These are phyloP conservation scores for Agriopis leucophaearia DNA, from an alignment of 2,888 invertebrate genomes.

Conservation along the genomic window DNA sequence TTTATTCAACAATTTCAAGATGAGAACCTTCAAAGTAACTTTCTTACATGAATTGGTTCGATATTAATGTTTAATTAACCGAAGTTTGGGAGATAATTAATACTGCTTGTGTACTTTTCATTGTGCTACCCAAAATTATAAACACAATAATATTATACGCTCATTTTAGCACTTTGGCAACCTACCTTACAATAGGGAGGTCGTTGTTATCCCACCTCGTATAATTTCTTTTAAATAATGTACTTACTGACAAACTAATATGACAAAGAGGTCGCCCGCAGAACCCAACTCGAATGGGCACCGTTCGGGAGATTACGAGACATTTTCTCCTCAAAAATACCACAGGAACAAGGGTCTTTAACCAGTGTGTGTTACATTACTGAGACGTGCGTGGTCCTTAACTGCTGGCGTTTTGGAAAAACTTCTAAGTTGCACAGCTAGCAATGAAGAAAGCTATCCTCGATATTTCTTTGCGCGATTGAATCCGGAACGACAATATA, in stretches of 20 bases:
- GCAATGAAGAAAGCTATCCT: too few species aligned
- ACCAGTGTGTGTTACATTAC: too few species aligned
- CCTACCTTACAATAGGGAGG: background rate
- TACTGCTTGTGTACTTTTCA: conserved; percentile 16
- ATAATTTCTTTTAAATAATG: background rate
- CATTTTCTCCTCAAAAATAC: too few species aligned
- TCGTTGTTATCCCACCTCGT: background rate
- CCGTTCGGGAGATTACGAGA: too few species aligned
- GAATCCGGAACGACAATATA: too few species aligned
- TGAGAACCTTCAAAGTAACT: conserved; percentile 27
- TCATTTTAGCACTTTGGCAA: background rate
- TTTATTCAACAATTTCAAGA: conserved; percentile 30
- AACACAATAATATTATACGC: background rate
- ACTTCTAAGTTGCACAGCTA: too few species aligned
- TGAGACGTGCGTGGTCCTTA: too few species aligned
- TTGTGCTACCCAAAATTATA: background rate
- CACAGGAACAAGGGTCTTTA: too few species aligned
- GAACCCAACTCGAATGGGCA: too few species aligned
- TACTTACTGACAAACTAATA: background rate
- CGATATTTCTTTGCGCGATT: too few species aligned
- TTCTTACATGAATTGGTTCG: conserved; percentile 22
- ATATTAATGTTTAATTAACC: conserved; percentile 27
- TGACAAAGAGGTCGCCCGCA: too few species aligned
- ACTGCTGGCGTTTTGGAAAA: too few species aligned
- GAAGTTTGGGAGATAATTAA: conserved; percentile 21